phyloP scores from a whole-genome alignment of 1,140 invertebrate species.

The Marisa cornuarietis region DNA sequence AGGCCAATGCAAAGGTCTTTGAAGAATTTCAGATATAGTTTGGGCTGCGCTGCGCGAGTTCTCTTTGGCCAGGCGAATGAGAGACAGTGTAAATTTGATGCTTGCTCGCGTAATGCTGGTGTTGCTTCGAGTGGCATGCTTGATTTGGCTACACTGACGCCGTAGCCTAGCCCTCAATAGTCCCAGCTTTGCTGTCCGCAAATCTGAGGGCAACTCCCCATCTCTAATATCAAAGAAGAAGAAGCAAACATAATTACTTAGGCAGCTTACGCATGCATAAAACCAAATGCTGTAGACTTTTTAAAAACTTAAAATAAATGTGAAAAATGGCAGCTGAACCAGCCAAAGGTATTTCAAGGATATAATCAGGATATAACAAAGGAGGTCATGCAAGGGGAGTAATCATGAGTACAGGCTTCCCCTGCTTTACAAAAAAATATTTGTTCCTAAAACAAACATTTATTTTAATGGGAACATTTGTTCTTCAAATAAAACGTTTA shows the following conservation, averaged over 20 bases:
- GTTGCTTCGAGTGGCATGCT: conserved; percentile 43
- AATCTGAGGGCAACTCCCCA: conserved; percentile 40
- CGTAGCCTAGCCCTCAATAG: conserved; percentile 51
- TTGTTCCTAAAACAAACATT: no score
- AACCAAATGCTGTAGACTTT: no score
- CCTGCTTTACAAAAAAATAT: no score
- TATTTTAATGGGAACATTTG: no score
- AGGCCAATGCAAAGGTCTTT: conserved; percentile 16
- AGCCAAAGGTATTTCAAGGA: no score
- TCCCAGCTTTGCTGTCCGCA: conserved; percentile 57
- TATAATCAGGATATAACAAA: no score
- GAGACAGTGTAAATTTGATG: conserved; percentile 38
- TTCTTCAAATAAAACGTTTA: no score
- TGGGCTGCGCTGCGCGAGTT: conserved; percentile 37
- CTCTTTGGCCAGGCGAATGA: conserved; percentile 48
- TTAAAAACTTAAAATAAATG: no score
- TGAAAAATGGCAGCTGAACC: no score
- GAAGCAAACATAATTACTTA: not conserved
- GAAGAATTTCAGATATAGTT: conserved; percentile 41
- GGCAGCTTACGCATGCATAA: not conserved
- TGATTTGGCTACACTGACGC: conserved; percentile 55
- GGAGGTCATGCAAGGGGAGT: no score
- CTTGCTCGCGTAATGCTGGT: conserved; percentile 20
- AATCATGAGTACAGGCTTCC: no score
- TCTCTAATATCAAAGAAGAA: conserved; percentile 14